Conservation (phyloP, 2,113 vertebrate genomes). For the Neoarius graeffei region DNA sequence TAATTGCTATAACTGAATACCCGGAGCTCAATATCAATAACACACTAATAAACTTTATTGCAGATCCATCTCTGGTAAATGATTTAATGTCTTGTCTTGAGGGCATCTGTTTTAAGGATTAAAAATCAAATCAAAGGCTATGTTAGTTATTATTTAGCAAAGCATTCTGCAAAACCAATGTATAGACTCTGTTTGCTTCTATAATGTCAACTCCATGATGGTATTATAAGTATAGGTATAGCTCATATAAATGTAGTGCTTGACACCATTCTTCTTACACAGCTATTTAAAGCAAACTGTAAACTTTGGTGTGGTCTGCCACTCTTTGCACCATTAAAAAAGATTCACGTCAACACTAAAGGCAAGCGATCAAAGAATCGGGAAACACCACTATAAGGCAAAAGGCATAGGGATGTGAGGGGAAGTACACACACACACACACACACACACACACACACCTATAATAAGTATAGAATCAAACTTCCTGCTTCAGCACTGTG, state of each 20-base stretch:
- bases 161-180: not conserved
- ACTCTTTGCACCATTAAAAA: conserved; percentile 15
- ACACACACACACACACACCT: not conserved
- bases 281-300: conserved; percentile 15
- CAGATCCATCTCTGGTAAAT: not conserved
- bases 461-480: not conserved
- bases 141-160: not conserved
- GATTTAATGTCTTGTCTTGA: not conserved
- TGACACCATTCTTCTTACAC: not conserved
- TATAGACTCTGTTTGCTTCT: not conserved
- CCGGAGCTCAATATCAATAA: not conserved
- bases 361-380: conserved; percentile 20
- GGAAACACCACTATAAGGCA: conserved; percentile 35
- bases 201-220: not conserved
- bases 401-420: not conserved
- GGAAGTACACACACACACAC: not conserved
- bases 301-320: conserved; percentile 34
- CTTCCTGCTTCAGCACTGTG: not conserved
- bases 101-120: not conserved
- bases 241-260: not conserved
- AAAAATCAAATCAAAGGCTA: not conserved
- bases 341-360: not conserved
- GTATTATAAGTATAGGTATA: not conserved
- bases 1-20: conserved; percentile 5
- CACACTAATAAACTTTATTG: conserved; percentile 7